phyloP scores from a whole-genome alignment of 1,140 invertebrate genomes.

The Drosophila kohkoa region DNA sequence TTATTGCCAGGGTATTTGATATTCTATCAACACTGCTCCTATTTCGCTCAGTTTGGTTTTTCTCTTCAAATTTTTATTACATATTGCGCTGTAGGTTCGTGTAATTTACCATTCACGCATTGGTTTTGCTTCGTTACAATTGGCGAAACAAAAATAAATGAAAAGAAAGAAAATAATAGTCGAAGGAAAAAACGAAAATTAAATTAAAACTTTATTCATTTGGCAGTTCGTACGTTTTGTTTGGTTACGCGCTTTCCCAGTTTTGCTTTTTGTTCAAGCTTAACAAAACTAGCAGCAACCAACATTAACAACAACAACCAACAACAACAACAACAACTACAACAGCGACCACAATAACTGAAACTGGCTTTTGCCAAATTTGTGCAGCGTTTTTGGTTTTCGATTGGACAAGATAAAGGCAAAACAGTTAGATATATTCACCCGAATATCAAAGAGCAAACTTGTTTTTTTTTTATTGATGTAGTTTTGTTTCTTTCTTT shows the following conservation, averaged over 20 bases:
- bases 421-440: constrained; percentile 49
- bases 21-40: background rate
- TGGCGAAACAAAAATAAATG: constrained; percentile 8
- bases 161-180: constrained; percentile 20
- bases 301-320: background rate
- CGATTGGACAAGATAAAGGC: constrained; percentile 27
- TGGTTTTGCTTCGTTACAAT: constrained; percentile 46
- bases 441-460: constrained; percentile 33
- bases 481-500: too few relatives aligned
- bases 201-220: constrained; percentile 62
- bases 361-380: constrained; percentile 67
- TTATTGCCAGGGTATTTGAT: constrained; percentile 1
- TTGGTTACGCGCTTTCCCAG: constrained; percentile 61
- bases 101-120: constrained; percentile 51
- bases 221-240: constrained; percentile 30
- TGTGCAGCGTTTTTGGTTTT: constrained; percentile 47
- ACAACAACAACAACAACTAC: constrained; percentile 9
- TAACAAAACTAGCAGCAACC: constrained; percentile 26
- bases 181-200: constrained; percentile 42
- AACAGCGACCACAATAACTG: constrained; percentile 24
- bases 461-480: constrained; percentile 37
- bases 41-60: constrained; percentile 5
- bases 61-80: constrained; percentile 41
- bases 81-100: constrained; percentile 43
- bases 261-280: constrained; percentile 23